Evolutionary conservation across 2,113 vertebrate species (phyloP).

Genomic region (Kobus ellipsiprymnus): DNA sequence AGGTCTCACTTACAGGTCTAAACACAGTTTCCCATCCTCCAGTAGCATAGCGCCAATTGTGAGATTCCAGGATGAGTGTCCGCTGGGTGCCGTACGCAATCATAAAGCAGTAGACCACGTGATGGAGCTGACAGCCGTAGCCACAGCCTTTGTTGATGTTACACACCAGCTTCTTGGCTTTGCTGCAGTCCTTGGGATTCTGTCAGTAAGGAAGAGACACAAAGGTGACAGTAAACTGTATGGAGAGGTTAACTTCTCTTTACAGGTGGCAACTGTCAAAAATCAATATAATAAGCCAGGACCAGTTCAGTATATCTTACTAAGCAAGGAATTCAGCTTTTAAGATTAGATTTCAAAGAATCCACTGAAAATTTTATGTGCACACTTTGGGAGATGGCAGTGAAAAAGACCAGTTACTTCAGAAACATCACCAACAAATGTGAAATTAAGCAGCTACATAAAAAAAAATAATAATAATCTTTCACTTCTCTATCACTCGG

Average conservation of each 20-base stretch:
- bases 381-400: slow-evolving; percentile 24
- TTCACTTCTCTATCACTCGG: slow-evolving; percentile 65
- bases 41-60: slow-evolving; percentile 97
- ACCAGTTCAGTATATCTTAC: background rate
- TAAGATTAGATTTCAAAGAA: slow-evolving; percentile 13
- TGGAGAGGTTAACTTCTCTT: slow-evolving; percentile 10
- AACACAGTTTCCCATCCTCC: slow-evolving; percentile 99
- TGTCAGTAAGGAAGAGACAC: slow-evolving; percentile 66
- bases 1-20: slow-evolving; percentile 94
- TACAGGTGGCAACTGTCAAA: slow-evolving; percentile 28
- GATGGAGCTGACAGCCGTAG: slow-evolving; percentile 98
- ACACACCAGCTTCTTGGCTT: slow-evolving; percentile 95
- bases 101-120: slow-evolving; percentile 99
- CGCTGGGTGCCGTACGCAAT: slow-evolving; percentile 96
- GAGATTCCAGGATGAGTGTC: slow-evolving; percentile 96
- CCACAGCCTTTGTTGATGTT: slow-evolving; percentile 99
- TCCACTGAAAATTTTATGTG: slow-evolving; percentile 60
- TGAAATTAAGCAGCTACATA: slow-evolving; percentile 60
- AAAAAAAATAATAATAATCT: slow-evolving; percentile 36
- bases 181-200: slow-evolving; percentile 98
- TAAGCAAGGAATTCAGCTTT: slow-evolving; percentile 46
- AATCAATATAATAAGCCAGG: slow-evolving; percentile 28
- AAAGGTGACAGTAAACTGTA: slow-evolving; percentile 29
- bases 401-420: slow-evolving; percentile 50
- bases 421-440: slow-evolving; percentile 51